phyloP scores from a whole-genome alignment of 2,113 vertebrate species.

The Heterochromis multidens region DNA sequence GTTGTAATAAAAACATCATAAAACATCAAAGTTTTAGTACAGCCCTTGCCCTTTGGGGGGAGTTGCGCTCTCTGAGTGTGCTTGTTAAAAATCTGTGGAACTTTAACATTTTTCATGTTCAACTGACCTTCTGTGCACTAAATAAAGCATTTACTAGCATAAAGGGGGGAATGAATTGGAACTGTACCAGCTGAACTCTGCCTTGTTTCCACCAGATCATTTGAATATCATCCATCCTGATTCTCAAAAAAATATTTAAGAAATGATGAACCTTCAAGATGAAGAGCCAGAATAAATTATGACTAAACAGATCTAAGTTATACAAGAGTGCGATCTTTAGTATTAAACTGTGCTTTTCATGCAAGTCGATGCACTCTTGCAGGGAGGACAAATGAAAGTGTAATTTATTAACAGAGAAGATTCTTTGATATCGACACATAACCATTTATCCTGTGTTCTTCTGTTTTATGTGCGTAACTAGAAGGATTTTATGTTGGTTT shows the following conservation, averaged over 20 bases:
- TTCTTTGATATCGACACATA: neutral
- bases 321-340: neutral
- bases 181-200: neutral
- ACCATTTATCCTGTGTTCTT: neutral
- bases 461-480: neutral
- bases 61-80: no score
- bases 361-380: no score
- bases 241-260: neutral
- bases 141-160: neutral
- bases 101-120: neutral
- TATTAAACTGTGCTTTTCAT: neutral
- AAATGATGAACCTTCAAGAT: neutral
- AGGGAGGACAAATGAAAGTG: neutral
- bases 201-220: neutral
- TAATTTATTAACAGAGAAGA: neutral
- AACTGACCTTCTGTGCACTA: neutral
- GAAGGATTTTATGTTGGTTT: neutral
- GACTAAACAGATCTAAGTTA: neutral
- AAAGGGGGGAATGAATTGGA: neutral
- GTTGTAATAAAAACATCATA: no score
- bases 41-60: no score
- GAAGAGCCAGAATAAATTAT: neutral
- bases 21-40: no score
- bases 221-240: neutral
- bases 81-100: neutral